Evolutionary conservation across 2,888 invertebrate genomes (phyloP), one percentile per base, ranked within the genome.

Genomic region (Selenia dentaria): DNA sequence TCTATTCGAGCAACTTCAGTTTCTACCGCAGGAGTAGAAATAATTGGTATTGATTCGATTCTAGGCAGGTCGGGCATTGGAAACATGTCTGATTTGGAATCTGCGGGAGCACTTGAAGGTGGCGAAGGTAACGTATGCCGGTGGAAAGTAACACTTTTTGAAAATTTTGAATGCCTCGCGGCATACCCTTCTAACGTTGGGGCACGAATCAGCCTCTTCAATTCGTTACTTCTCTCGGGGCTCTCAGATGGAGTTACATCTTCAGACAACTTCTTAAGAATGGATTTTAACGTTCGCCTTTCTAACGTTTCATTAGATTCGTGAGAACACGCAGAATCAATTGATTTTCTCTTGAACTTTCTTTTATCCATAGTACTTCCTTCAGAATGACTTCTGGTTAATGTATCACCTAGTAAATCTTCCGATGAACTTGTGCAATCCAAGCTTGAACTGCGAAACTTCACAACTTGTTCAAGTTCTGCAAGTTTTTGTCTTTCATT

Each of bases 141-240:
- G 83, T 97, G 96, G 88, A 96, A 97, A 51, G 96, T 96, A 55
- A 97, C 96, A 83, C 96, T 96, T 91, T 97, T 97, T 37, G 96
- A 92, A 77, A 97, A 93, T 81, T 97, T 97, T 55, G 95, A 95
- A 85, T 96, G 96, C 71, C 97, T 92, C 37, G 96, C 96, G 47
- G 96, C 96, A 83, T 96, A 97, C 49, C 97, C 97, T 92, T 96
- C 96, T 63, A 97, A 90, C 48, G 96, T 97, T 51, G 96, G 97
- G 16, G 96, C 96, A 69, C 94, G 91, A 86, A 96, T 94, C 51
- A 97, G 84, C 70, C 92, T 94, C 62, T 92, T 93, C 42, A 95
- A 84, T 70, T 95, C 94, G 50, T 90, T 92, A 56, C 70, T 85
- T 56, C 85, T 85, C 54, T 88, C 86, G 2, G 91, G 89, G 57